Percentiles rank a stretch among this genome's conserved stretches.
phyloP scores from a whole-genome alignment of 2,888 invertebrate genomes.

The Orchestes rusci region DNA sequence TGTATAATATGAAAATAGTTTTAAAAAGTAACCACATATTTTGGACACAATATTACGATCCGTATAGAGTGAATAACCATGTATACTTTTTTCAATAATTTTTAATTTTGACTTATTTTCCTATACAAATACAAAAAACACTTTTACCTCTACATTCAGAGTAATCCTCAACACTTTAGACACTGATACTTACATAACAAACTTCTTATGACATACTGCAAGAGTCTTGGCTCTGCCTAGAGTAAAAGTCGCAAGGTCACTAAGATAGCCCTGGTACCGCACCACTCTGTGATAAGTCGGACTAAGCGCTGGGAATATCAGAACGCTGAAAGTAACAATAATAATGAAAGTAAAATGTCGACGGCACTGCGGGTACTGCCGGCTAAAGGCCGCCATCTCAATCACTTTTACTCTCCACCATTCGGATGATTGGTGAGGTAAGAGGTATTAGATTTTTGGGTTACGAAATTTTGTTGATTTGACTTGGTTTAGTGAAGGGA shows the following conservation, averaged over 20 bases:
- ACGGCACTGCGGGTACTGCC: constrained; percentile 14
- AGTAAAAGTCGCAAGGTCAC: constrained; percentile 33
- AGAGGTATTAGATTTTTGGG: no score
- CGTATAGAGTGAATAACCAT: no score
- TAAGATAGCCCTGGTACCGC: constrained; percentile 36
- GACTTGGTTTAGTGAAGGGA: no score
- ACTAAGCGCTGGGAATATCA: constrained; percentile 37
- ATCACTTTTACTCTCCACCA: constrained; percentile 16
- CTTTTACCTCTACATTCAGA: neutral
- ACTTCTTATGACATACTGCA: constrained; percentile 34
- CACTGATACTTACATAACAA: constrained; percentile 31
- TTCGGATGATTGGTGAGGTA: no score
- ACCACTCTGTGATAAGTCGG: constrained; percentile 37
- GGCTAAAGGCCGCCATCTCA: constrained; percentile 4
- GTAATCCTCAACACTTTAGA: neutral
- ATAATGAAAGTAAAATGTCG: constrained; percentile 42
- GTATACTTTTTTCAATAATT: constrained; percentile 2
- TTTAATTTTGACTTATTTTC: neutral
- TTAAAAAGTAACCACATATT: no score
- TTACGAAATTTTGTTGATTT: no score
- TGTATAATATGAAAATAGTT: no score
- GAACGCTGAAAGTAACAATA: constrained; percentile 35
- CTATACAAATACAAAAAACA: neutral
- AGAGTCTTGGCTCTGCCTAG: constrained; percentile 25
- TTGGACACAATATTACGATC: no score